These are phyloP conservation scores for Pantala flavescens DNA, from an alignment of 1,140 invertebrate genomes.

Conservation along the genomic window DNA sequence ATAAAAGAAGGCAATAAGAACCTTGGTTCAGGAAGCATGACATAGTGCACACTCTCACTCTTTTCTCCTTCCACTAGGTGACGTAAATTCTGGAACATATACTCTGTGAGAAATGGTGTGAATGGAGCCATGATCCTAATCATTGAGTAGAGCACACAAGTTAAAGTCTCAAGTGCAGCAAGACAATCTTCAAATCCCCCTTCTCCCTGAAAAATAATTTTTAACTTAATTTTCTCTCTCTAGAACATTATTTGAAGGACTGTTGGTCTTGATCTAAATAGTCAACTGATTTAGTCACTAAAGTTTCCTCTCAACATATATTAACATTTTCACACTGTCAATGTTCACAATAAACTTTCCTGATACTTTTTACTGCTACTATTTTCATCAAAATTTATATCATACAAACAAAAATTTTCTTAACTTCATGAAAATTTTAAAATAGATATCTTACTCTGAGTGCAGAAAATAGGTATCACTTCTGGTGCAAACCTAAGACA, in stretches of 20 bases:
- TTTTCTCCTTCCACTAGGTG: constrained; percentile 35
- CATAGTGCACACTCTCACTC: constrained; percentile 72
- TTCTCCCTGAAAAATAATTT: constrained; percentile 53
- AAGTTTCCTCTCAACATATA: too few species aligned
- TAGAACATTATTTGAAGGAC: background rate
- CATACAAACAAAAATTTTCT: too few species aligned
- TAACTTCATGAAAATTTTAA: too few species aligned
- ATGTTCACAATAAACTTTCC: too few species aligned
- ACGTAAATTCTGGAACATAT: constrained; percentile 85
- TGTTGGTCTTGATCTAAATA: background rate
- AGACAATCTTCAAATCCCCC: constrained; percentile 62
- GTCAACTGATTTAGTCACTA: too few species aligned
- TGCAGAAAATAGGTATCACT: too few species aligned
- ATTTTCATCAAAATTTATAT: too few species aligned
- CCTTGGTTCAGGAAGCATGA: constrained; percentile 70
- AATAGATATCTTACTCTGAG: too few species aligned
- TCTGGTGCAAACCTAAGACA: too few species aligned
- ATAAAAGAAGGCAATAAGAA: constrained; percentile 22
- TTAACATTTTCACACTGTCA: too few species aligned
- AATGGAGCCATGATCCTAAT: constrained; percentile 91
- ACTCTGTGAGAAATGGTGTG: constrained; percentile 93
- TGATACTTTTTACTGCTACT: too few species aligned
- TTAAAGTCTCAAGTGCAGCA: constrained; percentile 77
- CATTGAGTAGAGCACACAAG: constrained; percentile 80
- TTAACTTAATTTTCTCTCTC: background rate